Conservation (phyloP, 1,140 invertebrate species). For the Chionoecetes opilio region DNA sequence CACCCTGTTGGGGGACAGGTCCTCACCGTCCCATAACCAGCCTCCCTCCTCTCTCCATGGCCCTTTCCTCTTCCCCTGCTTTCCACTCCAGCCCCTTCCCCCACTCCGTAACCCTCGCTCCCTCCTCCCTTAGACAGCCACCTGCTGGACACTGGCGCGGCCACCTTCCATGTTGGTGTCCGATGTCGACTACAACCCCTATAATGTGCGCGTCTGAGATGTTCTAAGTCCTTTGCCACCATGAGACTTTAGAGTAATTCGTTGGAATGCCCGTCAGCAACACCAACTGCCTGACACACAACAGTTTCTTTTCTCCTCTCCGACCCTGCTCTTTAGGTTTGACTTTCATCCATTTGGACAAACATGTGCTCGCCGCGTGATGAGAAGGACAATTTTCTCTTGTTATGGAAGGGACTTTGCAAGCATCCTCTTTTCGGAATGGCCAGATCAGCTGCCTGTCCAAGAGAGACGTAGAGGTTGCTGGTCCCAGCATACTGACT, state of each 20-base stretch:
- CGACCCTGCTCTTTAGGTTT: not conserved
- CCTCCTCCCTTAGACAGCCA: not conserved
- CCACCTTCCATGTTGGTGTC: conserved; percentile 57
- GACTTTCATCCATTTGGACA: conserved; percentile 40
- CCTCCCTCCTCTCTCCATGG: not conserved
- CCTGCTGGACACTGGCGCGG: conserved; percentile 32
- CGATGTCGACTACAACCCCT: conserved; percentile 53
- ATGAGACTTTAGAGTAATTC: conserved; percentile 38
- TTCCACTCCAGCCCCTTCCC: not conserved
- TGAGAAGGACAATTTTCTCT: conserved; percentile 59
- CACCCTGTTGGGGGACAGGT: not conserved
- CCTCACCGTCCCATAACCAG: not conserved
- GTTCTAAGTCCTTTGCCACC: conserved; percentile 62
- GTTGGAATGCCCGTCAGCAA: not conserved
- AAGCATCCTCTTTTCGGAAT: not conserved
- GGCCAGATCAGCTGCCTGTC: conserved; percentile 65
- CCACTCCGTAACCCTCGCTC: not conserved
- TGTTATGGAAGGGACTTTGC: conserved; percentile 40
- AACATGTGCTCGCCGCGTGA: conserved; percentile 51
- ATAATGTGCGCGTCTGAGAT: conserved; percentile 54
- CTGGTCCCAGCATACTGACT: conserved; percentile 58
- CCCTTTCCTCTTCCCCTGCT: not conserved
- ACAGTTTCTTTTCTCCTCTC: not conserved
- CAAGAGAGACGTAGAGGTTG: conserved; percentile 44
- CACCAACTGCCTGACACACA: not conserved